A percentile compares a stretch with the other conserved stretches of the same genome.
These are phyloP conservation scores for Protobothrops mucrosquamatus DNA, from an alignment of 2,113 vertebrate species.

Conservation along the genomic window DNA sequence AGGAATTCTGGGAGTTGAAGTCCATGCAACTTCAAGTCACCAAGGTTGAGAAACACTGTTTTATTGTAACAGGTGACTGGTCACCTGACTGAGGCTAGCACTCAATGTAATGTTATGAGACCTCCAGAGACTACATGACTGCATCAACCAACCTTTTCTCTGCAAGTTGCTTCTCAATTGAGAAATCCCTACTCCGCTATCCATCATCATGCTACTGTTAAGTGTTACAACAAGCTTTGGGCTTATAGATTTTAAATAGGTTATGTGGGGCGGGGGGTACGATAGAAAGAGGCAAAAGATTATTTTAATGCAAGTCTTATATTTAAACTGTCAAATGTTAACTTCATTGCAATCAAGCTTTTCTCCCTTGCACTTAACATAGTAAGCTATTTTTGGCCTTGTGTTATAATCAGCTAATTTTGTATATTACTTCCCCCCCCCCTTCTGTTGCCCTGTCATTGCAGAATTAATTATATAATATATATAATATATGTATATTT, in stretches of 20 bases:
- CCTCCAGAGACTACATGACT: conserved; percentile 55
- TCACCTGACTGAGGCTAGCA: conserved; percentile 69
- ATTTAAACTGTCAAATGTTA: conserved; percentile 83
- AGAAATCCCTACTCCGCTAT: conserved; percentile 57
- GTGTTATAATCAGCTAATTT: conserved; percentile 83
- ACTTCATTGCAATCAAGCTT: conserved; percentile 80
- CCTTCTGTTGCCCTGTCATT: conserved; percentile 65
- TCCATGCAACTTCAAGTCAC: no score
- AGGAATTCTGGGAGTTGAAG: no score
- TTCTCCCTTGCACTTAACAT: conserved; percentile 88
- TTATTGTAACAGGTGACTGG: conserved; percentile 65
- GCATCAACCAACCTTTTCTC: conserved; percentile 57
- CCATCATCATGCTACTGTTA: conserved; percentile 73
- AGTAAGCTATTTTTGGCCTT: conserved; percentile 79
- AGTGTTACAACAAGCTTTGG: conserved; percentile 81
- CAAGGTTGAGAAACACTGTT: neutral
- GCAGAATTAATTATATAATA: conserved; percentile 67
- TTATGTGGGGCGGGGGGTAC: conserved; percentile 52
- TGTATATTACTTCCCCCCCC: conserved; percentile 70
- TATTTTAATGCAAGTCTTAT: conserved; percentile 87
- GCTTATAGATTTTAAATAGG: conserved; percentile 77
- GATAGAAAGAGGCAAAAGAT: conserved; percentile 70
- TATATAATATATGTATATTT: conserved; percentile 54
- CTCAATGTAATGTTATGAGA: conserved; percentile 57
- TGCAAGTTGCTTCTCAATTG: conserved; percentile 73